Percentiles rank a stretch among this genome's conserved stretches.
phyloP scores from a whole-genome alignment of 2,888 invertebrate genomes.

The Empis livida region DNA sequence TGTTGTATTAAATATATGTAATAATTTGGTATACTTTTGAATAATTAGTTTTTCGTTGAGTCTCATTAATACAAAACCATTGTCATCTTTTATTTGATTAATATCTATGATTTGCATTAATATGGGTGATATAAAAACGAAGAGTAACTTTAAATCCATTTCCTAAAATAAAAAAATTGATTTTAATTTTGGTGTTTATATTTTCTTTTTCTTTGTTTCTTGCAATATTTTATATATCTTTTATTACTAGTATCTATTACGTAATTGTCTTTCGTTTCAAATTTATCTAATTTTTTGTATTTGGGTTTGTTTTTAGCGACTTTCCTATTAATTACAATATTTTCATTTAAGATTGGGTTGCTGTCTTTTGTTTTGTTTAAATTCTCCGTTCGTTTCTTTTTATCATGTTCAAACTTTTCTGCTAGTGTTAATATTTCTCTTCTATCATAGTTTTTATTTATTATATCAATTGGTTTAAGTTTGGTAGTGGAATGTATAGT shows the following conservation, averaged over 20 bases:
- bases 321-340: neutral
- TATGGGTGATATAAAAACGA: too few relatives aligned
- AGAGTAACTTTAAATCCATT: too few relatives aligned
- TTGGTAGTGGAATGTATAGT: constrained; percentile 1
- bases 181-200: too few relatives aligned
- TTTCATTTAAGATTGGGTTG: neutral
- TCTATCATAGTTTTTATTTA: neutral
- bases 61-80: neutral
- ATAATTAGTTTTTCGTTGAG: neutral
- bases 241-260: too few relatives aligned
- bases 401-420: neutral
- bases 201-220: too few relatives aligned
- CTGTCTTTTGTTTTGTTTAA: constrained; percentile 1
- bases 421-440: neutral
- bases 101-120: too few relatives aligned
- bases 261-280: too few relatives aligned
- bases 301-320: too few relatives aligned
- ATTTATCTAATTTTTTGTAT: neutral
- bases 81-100: too few relatives aligned
- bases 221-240: too few relatives aligned
- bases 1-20: too few relatives aligned
- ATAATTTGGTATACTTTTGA: neutral
- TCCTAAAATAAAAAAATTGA: too few relatives aligned
- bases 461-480: neutral
- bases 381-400: neutral